phyloP scores from a whole-genome alignment of 2,797 vertebrate species.

The Lutjanus campechanus region DNA sequence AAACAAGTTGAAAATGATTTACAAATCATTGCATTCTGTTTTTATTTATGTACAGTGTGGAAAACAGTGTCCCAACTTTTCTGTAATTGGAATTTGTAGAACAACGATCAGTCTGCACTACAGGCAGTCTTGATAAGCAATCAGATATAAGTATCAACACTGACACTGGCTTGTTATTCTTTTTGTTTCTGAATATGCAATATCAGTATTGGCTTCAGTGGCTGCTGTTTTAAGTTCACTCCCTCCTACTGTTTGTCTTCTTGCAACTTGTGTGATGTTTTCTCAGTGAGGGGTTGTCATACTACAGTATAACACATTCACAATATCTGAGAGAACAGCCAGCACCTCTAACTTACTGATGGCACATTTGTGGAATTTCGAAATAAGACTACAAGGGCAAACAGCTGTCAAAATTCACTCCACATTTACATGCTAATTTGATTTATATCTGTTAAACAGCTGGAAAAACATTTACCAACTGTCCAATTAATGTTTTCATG shows the following conservation, averaged over 20 bases:
- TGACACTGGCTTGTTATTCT: background rate
- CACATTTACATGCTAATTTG: background rate
- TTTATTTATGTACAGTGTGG: no score
- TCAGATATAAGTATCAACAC: background rate
- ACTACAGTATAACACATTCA: conserved; percentile 24
- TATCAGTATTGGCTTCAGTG: background rate
- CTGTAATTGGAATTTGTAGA: no score
- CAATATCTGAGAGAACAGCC: background rate
- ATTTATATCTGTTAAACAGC: no score
- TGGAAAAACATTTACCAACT: background rate
- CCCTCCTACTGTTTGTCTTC: background rate
- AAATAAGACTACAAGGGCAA: background rate
- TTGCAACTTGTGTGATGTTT: conserved; percentile 5
- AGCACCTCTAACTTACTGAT: background rate
- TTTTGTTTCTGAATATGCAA: background rate
- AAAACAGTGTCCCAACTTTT: no score
- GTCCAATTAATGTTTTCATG: background rate
- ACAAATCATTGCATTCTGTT: no score
- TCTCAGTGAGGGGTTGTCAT: conserved; percentile 30
- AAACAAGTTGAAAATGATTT: no score
- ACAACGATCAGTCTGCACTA: background rate
- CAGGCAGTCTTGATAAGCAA: background rate
- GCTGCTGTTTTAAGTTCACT: conserved; percentile 62
- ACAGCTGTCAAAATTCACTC: background rate
- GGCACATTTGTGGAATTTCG: background rate